Base-by-base conservation (phyloP, 2,113 vertebrate genomes). In the Gulo gulo region DNA sequence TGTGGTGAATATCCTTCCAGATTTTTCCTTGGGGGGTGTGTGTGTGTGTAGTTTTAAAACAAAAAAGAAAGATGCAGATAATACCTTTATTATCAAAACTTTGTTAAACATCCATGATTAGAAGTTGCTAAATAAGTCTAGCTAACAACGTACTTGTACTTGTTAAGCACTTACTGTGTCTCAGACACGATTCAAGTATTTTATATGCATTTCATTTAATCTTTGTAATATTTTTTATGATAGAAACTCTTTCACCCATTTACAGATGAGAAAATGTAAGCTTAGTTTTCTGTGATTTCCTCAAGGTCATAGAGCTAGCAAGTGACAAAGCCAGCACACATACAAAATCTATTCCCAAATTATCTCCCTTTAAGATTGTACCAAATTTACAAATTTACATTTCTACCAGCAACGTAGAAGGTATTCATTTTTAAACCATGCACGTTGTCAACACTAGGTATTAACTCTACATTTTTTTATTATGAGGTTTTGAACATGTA, bases 301-400 rank as follows among this genome's bases (percentile, higher is more conserved):
- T 96, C 13, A 81, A 26, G 21, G n/a, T 95, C 45, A 45, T 29
- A 76, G 0, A 80, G 45, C 34, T 80, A 69, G 34, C 86, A 90
- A 69, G 24, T 80, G 78, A 81, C 65, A 85, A 81, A 94, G 39
- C 78, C 31, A 69, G 36, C 69, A 55, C 9, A 57, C 18, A 84
- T 74, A 57, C 1, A 84, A 88, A 94, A 82, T 85, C 63, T 88
- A n/a, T 88, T 80, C 36, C 42, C 20, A 90, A 9, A 61, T 90
- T 82, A 42, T 87, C 92, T 95, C 95, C 82, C 63, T 90, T 36
- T 69, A 96, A 86, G 31, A 7, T 63, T 67, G 3, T 84, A 14
- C 74, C 71, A 85, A 10, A 47, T 85, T 92, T 97, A 59, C 71
- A 85, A 10, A 47, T 85, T 92, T 97, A 59, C 13, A 59, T 96